These are phyloP conservation scores for Spondyliosoma cantharus DNA, from an alignment of 2,797 vertebrate species.

Conservation along the genomic window DNA sequence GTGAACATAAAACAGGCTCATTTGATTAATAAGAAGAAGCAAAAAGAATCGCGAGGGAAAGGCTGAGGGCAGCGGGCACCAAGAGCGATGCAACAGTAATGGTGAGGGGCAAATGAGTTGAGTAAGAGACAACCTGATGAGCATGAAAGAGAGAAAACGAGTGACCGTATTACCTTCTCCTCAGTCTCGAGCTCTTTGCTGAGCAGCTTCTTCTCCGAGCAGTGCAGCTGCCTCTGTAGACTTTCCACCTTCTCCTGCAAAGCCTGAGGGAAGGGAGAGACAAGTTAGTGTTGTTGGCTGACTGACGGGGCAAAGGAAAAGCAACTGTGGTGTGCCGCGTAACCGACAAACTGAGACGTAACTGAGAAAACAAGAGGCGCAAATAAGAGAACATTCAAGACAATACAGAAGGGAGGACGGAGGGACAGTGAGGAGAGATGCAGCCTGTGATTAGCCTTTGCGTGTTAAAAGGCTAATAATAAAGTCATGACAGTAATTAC, in stretches of 20 bases:
- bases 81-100: slow-evolving; percentile 43
- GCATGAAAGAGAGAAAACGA: slow-evolving; percentile 28
- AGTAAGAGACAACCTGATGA: slow-evolving; percentile 26
- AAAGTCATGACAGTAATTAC: slow-evolving; percentile 68
- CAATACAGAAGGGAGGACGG: slow-evolving; percentile 15
- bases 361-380: slow-evolving; percentile 43
- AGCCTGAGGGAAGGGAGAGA: slow-evolving; percentile 82
- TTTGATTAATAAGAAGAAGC: slow-evolving; percentile 17
- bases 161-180: slow-evolving; percentile 87
- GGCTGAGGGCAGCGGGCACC: slow-evolving; percentile 29
- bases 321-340: slow-evolving; percentile 28
- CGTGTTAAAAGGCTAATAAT: slow-evolving; percentile 70
- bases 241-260: slow-evolving; percentile 88
- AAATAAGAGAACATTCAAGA: slow-evolving; percentile 13
- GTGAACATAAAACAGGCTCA: not conserved
- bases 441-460: slow-evolving; percentile 49
- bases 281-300: slow-evolving; percentile 38
- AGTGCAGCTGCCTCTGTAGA: slow-evolving; percentile 81
- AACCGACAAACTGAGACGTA: slow-evolving; percentile 23
- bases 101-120: slow-evolving; percentile 33
- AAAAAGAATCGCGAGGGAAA: slow-evolving; percentile 28
- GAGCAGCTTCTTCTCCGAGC: slow-evolving; percentile 88
- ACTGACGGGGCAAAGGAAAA: slow-evolving; percentile 39
- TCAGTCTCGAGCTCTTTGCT: slow-evolving; percentile 87
- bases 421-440: slow-evolving; percentile 40